Evolutionary conservation across 2,888 invertebrate species (phyloP).

Genomic region (Hemaris fuciformis): DNA sequence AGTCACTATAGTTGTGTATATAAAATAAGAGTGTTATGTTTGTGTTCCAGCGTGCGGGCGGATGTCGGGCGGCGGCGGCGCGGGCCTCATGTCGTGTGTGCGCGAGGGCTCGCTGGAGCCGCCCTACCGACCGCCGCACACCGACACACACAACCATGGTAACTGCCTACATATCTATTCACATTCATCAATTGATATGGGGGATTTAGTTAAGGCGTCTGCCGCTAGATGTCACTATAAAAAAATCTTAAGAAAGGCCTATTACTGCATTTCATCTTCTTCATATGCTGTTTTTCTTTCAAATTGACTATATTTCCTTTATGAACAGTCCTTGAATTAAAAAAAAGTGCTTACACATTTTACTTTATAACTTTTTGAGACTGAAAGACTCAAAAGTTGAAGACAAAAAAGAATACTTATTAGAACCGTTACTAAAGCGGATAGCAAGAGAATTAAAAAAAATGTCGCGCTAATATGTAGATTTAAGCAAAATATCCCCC

Average conservation of each 20-base stretch:
- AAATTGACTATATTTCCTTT: too few relatives aligned
- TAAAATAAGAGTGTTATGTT: not conserved
- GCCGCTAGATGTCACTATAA: not conserved
- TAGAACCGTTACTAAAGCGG: too few relatives aligned
- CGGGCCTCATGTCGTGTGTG: constrained; percentile 85
- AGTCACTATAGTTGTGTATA: not conserved
- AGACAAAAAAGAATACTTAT: too few relatives aligned
- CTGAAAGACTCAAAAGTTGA: too few relatives aligned
- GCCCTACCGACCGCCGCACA: constrained; percentile 81
- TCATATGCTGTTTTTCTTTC: too few relatives aligned
- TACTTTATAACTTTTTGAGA: too few relatives aligned
- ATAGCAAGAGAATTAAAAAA: too few relatives aligned
- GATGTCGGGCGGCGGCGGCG: constrained; percentile 78
- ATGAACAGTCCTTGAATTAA: too few relatives aligned
- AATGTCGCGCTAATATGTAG: too few relatives aligned
- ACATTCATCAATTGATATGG: not conserved
- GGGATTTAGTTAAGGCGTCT: not conserved
- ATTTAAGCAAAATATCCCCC: too few relatives aligned
- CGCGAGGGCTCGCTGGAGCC: constrained; percentile 85
- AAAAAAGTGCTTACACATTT: too few relatives aligned
- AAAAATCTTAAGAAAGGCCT: not conserved
- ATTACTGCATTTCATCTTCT: too few relatives aligned
- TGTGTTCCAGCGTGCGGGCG: constrained; percentile 53
- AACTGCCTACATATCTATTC: constrained; percentile 18
- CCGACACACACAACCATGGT: constrained; percentile 73